Conservation (phyloP, 2,888 invertebrate species). For the Antitype chi region DNA sequence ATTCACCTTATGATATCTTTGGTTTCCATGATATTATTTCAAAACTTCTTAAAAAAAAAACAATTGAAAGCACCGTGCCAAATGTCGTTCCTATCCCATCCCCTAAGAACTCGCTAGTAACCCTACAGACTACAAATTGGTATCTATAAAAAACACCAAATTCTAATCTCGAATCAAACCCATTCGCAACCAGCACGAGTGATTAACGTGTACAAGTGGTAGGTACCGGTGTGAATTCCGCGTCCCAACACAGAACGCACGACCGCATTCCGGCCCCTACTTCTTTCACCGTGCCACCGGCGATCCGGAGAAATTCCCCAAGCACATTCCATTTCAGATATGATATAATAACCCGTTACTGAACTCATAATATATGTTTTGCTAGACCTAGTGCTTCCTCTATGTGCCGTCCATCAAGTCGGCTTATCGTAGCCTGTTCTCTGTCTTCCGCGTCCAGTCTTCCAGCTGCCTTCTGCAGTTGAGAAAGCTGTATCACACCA, state of each 20-base stretch:
- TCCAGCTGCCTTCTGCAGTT: background rate
- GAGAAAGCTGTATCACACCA: background rate
- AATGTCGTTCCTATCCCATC: background rate
- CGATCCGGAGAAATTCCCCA: conserved; percentile 75
- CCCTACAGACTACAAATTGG: background rate
- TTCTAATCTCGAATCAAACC: conserved; percentile 56
- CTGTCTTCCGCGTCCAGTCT: conserved; percentile 6
- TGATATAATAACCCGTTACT: conserved; percentile 74
- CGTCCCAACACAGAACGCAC: conserved; percentile 65
- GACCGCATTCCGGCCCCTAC: conserved; percentile 77
- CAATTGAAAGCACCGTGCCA: background rate
- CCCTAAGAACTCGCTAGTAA: background rate
- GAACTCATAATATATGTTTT: conserved; percentile 66
- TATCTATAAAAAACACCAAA: conserved; percentile 3
- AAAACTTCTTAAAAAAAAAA: background rate
- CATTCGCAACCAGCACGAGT: conserved; percentile 55
- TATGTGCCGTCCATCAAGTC: conserved; percentile 23
- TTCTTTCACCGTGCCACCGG: conserved; percentile 74
- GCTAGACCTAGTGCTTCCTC: conserved; percentile 57
- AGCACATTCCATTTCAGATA: conserved; percentile 77
- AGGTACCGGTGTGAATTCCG: conserved; percentile 71
- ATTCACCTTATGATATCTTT: background rate
- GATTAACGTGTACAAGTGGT: conserved; percentile 69
- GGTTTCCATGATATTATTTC: background rate
- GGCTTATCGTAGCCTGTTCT: conserved; percentile 18